Evolutionary conservation across 2,888 invertebrate species (phyloP), one percentile per base, ranked within the genome.

Genomic region (Pandemis corylana): DNA sequence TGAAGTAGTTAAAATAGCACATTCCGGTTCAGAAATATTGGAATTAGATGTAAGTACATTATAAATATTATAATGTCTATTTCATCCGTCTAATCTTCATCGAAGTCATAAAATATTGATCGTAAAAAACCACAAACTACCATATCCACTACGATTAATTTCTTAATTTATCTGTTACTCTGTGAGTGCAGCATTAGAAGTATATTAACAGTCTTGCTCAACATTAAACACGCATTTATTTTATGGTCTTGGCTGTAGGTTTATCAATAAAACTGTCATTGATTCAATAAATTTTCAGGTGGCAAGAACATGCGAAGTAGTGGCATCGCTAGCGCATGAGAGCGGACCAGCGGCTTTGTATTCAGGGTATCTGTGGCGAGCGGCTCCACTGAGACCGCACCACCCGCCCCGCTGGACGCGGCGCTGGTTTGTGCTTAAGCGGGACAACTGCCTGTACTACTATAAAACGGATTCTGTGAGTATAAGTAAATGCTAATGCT

Each of bases 401-500:
- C 92, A 91, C 53, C 95, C 95, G 1, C 87, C 93, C 0, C 96
- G 96, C 77, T 99, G 99, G 99, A 97, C 98, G 69, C 95, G 97
- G 72, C 95, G 99, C 79, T 99, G 98, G 98, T 99, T 99, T 90
- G 97, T 97, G 78, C 94, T 99, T 72, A 97, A 98, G 83, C 96
- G 97, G 71, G 98, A 99, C 93, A 98, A 98, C 94, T 98, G 98
- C 93, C 95, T 99, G 77, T 99, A 99, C 91, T 98, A 97, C 92
- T 99, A 98, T 93, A 99, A 98, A 95, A 97, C 97, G 83, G 98
- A 98, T 90, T 95, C 96, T 90, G 98, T 98, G 90, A 95, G 96
- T 94, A 53, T 10, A 7, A 20, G 15, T 20, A 56, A 46, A 46
- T 46, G 5, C 9, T n/a, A n/a, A 12, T n/a, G 20, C 15, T 5